Evolutionary conservation across 2,113 vertebrate species (phyloP), one percentile per base, ranked within the genome.

Genomic region (Pagrus major): DNA sequence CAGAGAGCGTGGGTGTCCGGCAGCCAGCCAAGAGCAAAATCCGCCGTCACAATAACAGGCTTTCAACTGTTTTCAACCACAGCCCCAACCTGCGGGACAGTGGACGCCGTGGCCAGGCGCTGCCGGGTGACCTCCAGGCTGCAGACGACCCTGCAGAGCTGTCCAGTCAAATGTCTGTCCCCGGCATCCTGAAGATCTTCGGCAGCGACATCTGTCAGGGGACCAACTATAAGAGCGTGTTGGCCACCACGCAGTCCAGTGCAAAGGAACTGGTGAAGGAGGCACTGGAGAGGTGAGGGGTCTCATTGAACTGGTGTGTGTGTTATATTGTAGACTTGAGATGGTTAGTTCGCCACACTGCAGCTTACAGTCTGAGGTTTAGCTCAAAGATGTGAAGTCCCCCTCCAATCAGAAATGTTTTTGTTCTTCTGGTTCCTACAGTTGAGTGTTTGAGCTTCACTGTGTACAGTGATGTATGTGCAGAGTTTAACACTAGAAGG

Each of bases 21-120:
- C 94, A 95, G 92, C 95, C 95, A 0, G 94, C 94, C 86, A 95
- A 94, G 78, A 95, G 90, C 89, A 95, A 95, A 78, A 95, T 95
- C 86, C 94, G 94, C 27, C 91, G 94, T 15, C 95, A 96, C 93
- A 95, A 95, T 88, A 94, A 95, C 89, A 76, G 91, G 44, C 78
- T 96, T 21, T 91, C 94, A 0, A 91, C 84, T 0, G 94, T 95
- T 33, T 96, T 96, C 81, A 91, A 87, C 87, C 80, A 93, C 46
- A 95, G 94, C 80, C 93, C 93, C 20, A 64, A 89, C 68, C 83
- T 93, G 47, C 64, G 69, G 58, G 90, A 90, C 46, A 18, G 29
- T 5, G 68, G 85, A 3, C 61, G 73, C 5, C 67, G 64, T 3
- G 31, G 64, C 29, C 70, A 70, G 16, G 37, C 46, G 1, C 74